Conservation (phyloP, 2,113 vertebrate genomes). For the Lamprotornis superbus region DNA sequence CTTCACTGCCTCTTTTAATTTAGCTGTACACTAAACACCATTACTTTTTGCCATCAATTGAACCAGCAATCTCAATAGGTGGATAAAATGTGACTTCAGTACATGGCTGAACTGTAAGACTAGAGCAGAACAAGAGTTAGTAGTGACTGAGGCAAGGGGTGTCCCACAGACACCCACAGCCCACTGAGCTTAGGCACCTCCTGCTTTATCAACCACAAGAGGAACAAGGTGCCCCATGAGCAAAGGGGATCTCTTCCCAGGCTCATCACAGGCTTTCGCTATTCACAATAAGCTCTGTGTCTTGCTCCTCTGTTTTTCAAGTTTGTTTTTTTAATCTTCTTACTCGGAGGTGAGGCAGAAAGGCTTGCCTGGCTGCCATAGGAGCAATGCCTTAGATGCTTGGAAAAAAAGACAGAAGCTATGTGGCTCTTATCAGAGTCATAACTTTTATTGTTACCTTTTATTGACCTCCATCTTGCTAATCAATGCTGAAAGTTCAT, state of each 20-base stretch:
- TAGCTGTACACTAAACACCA: background rate
- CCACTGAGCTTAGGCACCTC: background rate
- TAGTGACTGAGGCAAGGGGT: background rate
- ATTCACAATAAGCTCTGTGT: background rate
- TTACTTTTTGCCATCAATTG: background rate
- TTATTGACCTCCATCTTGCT: background rate
- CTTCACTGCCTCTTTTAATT: background rate
- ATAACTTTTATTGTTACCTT: background rate
- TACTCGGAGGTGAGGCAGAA: background rate
- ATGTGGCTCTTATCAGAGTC: background rate
- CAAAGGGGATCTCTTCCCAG: background rate
- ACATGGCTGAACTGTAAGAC: background rate
- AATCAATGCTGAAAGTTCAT: background rate
- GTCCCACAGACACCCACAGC: background rate
- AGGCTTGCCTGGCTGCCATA: background rate
- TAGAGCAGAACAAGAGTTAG: background rate
- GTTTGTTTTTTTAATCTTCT: background rate
- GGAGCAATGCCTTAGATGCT: background rate
- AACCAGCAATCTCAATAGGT: background rate
- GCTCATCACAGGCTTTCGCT: background rate
- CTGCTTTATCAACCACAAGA: background rate
- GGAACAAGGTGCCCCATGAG: background rate
- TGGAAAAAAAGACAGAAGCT: background rate
- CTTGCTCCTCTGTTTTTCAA: background rate
- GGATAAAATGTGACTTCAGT: background rate